phyloP scores from a whole-genome alignment of 1,140 invertebrate genomes.

The Drosophila nebulosa region DNA sequence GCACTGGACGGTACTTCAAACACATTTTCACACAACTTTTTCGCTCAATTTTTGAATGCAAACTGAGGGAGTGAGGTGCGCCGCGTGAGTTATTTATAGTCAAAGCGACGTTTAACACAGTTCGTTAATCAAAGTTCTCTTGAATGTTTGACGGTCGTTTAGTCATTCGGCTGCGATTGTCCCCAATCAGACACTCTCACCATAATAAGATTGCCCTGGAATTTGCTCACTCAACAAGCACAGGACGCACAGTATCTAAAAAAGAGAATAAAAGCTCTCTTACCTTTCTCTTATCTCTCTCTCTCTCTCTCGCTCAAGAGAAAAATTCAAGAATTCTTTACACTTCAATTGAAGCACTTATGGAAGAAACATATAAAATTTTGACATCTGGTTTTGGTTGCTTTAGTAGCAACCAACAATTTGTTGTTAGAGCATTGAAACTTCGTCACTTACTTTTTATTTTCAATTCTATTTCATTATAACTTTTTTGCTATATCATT shows the following conservation, averaged over 20 bases:
- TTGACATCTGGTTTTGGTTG: too few relatives aligned
- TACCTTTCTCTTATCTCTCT: too few relatives aligned
- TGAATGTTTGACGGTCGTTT: neutral
- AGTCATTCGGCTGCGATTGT: neutral
- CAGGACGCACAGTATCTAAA: too few relatives aligned
- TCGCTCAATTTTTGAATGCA: neutral
- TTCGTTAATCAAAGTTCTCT: neutral
- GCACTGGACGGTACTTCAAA: neutral
- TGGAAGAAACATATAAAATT: too few relatives aligned
- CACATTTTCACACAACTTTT: conserved; percentile 12
- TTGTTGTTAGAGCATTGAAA: neutral
- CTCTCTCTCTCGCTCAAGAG: too few relatives aligned
- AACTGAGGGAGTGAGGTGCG: neutral
- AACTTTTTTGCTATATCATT: neutral
- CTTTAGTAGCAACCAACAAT: too few relatives aligned
- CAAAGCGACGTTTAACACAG: neutral
- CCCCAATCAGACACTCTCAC: neutral
- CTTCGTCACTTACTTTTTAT: neutral
- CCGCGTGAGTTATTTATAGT: neutral
- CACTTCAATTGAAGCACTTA: too few relatives aligned
- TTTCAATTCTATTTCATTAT: neutral
- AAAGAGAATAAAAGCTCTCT: too few relatives aligned
- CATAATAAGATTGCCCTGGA: neutral
- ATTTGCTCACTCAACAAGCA: neutral
- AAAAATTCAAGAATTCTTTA: too few relatives aligned